A percentile compares a stretch with the other conserved stretches of the same genome.
Conservation (phyloP, 2,888 invertebrate genomes). For the Clistopyga incitator region DNA sequence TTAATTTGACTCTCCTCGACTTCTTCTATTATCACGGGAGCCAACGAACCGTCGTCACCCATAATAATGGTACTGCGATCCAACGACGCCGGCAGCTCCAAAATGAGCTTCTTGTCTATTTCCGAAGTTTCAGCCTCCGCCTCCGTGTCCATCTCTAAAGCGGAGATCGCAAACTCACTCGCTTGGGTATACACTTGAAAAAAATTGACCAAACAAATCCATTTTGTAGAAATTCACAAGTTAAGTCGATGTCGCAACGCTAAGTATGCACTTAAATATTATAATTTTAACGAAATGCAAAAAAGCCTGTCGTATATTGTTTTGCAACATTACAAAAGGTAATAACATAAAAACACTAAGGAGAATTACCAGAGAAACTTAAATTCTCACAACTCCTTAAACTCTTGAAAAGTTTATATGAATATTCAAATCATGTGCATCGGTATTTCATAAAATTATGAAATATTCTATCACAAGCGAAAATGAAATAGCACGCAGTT, state of each 20-base stretch:
- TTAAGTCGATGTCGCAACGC: no score
- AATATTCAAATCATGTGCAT: no score
- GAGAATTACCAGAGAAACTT: no score
- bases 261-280: no score
- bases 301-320: no score
- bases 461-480: neutral
- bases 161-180: conserved; percentile 1
- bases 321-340: neutral
- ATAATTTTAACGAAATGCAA: no score
- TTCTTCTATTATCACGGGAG: conserved; percentile 81
- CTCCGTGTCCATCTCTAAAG: conserved; percentile 53
- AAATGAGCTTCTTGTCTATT: conserved; percentile 20
- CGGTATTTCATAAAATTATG: neutral
- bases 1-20: conserved; percentile 76
- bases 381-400: no score
- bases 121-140: neutral
- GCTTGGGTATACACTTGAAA: neutral
- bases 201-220: no score
- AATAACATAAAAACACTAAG: neutral
- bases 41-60: conserved; percentile 54
- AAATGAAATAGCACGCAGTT: neutral
- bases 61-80: conserved; percentile 26
- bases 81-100: conserved; percentile 38
- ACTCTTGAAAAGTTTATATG: no score
- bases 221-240: no score